Evolutionary conservation across 2,113 vertebrate genomes (phyloP).

Genomic region (Silurus asotus): DNA sequence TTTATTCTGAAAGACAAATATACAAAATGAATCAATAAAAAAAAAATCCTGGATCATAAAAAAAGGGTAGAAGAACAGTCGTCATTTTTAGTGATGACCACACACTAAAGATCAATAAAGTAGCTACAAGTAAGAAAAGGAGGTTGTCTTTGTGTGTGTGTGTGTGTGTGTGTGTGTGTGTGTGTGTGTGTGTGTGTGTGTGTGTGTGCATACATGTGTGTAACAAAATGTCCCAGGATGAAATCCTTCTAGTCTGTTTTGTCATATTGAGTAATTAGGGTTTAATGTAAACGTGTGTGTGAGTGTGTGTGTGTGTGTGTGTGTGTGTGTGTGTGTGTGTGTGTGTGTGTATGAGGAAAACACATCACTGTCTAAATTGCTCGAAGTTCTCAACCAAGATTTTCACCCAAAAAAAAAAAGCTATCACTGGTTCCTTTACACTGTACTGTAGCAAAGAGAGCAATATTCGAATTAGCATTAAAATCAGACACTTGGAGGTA

Average conservation of each 20-base stretch:
- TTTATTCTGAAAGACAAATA: slow-evolving; percentile 5
- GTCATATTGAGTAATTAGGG: background rate
- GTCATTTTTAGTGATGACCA: slow-evolving; percentile 52
- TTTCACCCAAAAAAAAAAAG: background rate
- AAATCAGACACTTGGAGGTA: background rate
- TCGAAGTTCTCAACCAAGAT: background rate
- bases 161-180: slow-evolving; percentile 8
- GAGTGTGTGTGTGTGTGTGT: background rate
- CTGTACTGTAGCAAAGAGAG: background rate
- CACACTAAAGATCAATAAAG: slow-evolving; percentile 53
- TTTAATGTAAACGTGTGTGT: background rate
- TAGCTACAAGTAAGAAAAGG: background rate
- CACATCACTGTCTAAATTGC: background rate
- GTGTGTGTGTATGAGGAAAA: background rate
- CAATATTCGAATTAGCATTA: background rate
- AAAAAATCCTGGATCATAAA: slow-evolving; percentile 21
- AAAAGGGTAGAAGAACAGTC: slow-evolving; percentile 42
- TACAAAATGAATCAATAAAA: no score
- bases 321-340: slow-evolving; percentile 9
- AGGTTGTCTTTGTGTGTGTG: background rate
- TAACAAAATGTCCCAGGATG: slow-evolving; percentile 9
- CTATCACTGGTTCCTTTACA: background rate
- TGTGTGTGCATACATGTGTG: background rate
- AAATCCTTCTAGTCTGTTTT: background rate
- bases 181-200: slow-evolving; percentile 11